Base-by-base conservation (phyloP, 1,140 invertebrate genomes). In the Rhyacophila brunnea region DNA sequence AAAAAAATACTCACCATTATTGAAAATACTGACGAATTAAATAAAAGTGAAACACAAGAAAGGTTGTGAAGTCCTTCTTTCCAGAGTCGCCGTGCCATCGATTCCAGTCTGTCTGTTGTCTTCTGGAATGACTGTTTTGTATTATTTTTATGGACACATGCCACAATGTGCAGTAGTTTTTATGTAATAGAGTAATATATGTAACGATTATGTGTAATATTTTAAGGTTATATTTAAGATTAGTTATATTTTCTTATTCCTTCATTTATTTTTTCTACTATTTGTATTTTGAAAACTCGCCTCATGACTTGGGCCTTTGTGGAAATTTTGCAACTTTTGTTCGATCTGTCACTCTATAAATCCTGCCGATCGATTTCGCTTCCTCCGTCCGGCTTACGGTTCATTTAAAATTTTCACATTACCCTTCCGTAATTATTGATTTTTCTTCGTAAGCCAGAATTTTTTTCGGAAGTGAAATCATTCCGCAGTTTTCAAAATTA, bases 41-140 rank as follows among this genome's bases (percentile, higher is more conserved):
- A n/a, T n/a, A n/a, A n/a, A n/a, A 40, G 43, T 54, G 28, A 32
- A 36, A 32, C 45, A 36, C 10, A 13, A 34, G 32, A n/a, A 52
- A 13, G 75, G 77, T 79, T 78, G 77, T 78, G 75, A 74, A 49
- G 68, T 78, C 75, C 77, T 77, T 77, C 75, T 78, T 75, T 74
- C 72, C 62, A 74, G 67, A 71, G 71, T 19, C 72, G 72, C 66
- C 68, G 68, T 73, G 76, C 75, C 77, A 75, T 77, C 77, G 71
- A 67, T 68, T 73, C 74, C 74, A 77, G 75, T 74, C 74, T 75
- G 75, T 74, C 60, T 54, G 57, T 68, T 68, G 66, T 68, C 70
- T 70, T 75, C 72, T 71, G 70, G 71, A 69, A 73, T 71, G 74
- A 78, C 74, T 75, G 77, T 74, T 71, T 72, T 70, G 72, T 78